These are phyloP conservation scores for Loxodonta africana DNA, from an alignment of 2,113 vertebrate species.

Conservation along the genomic window DNA sequence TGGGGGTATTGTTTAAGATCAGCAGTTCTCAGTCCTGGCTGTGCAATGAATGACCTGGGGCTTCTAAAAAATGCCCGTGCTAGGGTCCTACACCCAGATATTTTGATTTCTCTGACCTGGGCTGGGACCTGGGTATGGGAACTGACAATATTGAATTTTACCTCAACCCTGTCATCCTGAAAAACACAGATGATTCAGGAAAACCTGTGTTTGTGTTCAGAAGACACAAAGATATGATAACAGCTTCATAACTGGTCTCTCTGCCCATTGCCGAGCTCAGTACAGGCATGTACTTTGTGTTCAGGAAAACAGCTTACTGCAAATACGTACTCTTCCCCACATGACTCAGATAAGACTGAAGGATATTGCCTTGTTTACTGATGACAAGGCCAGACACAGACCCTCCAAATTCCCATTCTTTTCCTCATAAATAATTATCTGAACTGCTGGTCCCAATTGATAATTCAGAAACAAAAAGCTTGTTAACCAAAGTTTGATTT, in stretches of 20 bases:
- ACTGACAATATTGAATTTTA: not conserved
- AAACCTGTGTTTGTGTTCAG: not conserved
- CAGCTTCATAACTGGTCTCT: too few species aligned
- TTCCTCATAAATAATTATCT: not conserved
- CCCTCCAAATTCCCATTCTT: not conserved
- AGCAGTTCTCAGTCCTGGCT: not conserved
- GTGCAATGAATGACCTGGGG: not conserved
- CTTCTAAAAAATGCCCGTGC: not conserved
- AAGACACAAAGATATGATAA: too few species aligned
- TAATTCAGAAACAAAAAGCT: too few species aligned
- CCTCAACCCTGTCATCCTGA: not conserved
- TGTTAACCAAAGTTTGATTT: not conserved
- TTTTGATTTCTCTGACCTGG: not conserved
- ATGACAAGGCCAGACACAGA: not conserved
- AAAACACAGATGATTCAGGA: not conserved
- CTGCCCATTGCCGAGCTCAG: too few species aligned
- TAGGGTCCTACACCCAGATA: not conserved
- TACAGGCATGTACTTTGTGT: too few species aligned
- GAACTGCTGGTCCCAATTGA: not conserved
- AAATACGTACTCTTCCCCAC: too few species aligned
- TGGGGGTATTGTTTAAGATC: not conserved
- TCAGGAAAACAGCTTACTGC: too few species aligned
- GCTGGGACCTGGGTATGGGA: not conserved
- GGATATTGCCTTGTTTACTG: not conserved
- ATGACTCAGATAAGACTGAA: too few species aligned